Evolutionary conservation across 1,140 invertebrate genomes (phyloP), one percentile per base, ranked within the genome.

Genomic region (Zelostemma sp.): DNA sequence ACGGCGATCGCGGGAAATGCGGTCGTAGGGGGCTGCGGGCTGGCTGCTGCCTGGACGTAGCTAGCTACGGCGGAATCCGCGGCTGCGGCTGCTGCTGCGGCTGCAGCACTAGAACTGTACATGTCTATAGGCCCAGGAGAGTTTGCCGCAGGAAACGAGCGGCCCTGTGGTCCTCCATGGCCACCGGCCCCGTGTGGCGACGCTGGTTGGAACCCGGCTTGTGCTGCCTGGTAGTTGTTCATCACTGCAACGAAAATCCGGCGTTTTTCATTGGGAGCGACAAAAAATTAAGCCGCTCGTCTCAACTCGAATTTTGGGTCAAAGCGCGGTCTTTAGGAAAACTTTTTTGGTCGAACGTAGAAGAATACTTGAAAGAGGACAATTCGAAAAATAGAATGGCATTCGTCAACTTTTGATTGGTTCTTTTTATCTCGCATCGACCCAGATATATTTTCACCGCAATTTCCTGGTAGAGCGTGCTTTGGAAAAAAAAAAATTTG

Each of bases 1-100:
- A 95, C 93, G 73, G 94, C 94, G 82, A 96, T 95, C 72, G 92
- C 91, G 76, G 94, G 94, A 86, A 96, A 96, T 75, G 91, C 91
- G 77, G 92, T 85, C 63, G 83, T 89, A 18, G 89, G 94, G 73
- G 94, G 95, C 85, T 96, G 95, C 71, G 95, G 95, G 85, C 93
- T 96, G 77, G 94, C 93, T 61, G 84, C 82, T 72, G 95, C 93
- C 86, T 96, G 95, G 78, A 96, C 94, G 83, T 96, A 96, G 80
- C 93, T 93, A 70, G 88, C 88, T 48, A 95, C 93, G 71, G 82
- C 82, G 28, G 83, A 85, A 67, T 85, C 83, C 48, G 83, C 84
- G 61, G 84, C 84, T 77, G 79, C 84, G 51, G 83, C 84, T 62
- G 84, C 84, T 67, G 84, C 92, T 91, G 82, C 95, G 91, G 81